These are phyloP conservation scores for Lycopodina hypogea DNA, from an alignment of 37 sponge, comb jelly and placozoan species.

Conservation along the genomic window DNA sequence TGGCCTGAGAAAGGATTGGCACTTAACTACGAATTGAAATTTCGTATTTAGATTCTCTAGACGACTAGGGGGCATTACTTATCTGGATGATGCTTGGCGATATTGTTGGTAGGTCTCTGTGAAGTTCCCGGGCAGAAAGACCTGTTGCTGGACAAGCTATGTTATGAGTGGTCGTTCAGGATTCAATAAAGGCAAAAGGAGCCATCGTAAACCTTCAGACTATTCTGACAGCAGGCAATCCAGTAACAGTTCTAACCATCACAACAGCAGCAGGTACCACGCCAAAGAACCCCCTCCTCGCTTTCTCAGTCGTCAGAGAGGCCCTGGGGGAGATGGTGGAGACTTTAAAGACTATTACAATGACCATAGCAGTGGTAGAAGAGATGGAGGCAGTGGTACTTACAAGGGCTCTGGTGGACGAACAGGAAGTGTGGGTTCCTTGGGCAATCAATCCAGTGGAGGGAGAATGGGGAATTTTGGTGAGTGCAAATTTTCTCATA, in stretches of 20 bases:
- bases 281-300: constrained; percentile 57
- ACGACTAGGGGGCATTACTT: no score
- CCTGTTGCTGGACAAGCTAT: constrained; percentile 14
- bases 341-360: constrained; percentile 18
- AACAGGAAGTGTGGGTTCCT: background rate
- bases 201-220: constrained; percentile 17
- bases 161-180: constrained; percentile 55
- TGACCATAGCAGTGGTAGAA: constrained; percentile 9
- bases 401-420: background rate
- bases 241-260: background rate
- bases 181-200: constrained; percentile 34
- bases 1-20: no score
- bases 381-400: constrained; percentile 5
- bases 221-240: background rate
- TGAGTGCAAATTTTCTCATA: no score
- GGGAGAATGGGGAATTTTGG: constrained; percentile 20
- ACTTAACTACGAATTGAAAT: no score
- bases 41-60: no score
- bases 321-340: constrained; percentile 15
- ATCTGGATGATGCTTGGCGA: no score
- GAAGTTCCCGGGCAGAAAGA: no score
- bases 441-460: background rate
- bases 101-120: no score
- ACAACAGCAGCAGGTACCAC: background rate
- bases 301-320: constrained; percentile 43